phyloP scores from a whole-genome alignment of 2,113 vertebrate genomes.

The Nesogale talazaci region DNA sequence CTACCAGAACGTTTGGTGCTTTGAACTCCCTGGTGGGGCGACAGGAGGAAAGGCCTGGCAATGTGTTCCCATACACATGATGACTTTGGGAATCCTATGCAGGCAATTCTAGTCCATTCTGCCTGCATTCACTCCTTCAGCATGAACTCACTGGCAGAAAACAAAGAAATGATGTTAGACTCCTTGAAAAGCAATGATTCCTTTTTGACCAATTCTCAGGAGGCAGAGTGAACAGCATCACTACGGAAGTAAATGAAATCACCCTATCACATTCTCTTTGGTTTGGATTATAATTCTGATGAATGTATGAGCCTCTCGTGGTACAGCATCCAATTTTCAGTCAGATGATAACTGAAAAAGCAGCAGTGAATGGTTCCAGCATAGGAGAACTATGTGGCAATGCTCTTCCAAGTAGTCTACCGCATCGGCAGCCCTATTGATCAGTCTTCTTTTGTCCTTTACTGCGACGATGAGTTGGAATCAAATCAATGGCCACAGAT shows the following conservation, averaged over 20 bases:
- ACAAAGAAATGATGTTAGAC: background rate
- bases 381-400: too few relatives aligned
- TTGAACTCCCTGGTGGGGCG: background rate
- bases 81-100: background rate
- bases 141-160: background rate
- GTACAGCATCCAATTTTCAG: too few relatives aligned
- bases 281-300: too few relatives aligned
- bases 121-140: background rate
- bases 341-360: too few relatives aligned
- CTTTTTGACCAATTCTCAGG: background rate
- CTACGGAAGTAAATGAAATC: too few relatives aligned
- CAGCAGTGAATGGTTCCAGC: too few relatives aligned
- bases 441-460: too few relatives aligned
- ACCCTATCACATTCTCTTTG: too few relatives aligned
- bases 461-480: too few relatives aligned
- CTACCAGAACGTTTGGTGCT: background rate
- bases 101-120: background rate
- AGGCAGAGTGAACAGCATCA: background rate
- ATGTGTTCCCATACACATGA: background rate
- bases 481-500: background rate
- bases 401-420: too few relatives aligned
- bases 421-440: too few relatives aligned
- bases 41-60: background rate
- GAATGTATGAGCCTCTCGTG: too few relatives aligned
- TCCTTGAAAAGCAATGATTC: fast-evolving